A percentile compares a stretch with the other conserved stretches of the same genome.
Evolutionary conservation across 2,797 vertebrate genomes (phyloP).

Genomic region (Poeciliopsis paucimaculata): DNA sequence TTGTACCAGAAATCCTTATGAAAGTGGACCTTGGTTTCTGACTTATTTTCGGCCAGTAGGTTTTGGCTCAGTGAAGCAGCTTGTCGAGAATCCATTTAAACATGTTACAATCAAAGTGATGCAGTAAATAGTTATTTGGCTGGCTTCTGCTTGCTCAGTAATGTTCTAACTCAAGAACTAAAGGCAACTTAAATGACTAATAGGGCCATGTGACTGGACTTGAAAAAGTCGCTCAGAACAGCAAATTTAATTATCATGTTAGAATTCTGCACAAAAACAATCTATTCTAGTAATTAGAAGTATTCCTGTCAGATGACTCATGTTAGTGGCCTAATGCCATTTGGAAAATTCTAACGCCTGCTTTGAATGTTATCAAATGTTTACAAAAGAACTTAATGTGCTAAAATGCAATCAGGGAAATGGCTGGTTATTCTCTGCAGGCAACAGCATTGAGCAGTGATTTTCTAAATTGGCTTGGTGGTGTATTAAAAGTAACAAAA

Average conservation of each 20-base stretch:
- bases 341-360: constrained; percentile 67
- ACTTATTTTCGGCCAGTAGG: constrained; percentile 24
- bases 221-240: constrained; percentile 78
- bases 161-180: constrained; percentile 62
- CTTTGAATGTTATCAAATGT: constrained; percentile 84
- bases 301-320: constrained; percentile 85
- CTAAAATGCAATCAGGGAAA: constrained; percentile 75
- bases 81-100: constrained; percentile 70
- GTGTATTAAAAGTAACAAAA: constrained; percentile 38
- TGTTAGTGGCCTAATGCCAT: constrained; percentile 77
- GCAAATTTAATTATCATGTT: constrained; percentile 85
- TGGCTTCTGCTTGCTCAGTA: constrained; percentile 50
- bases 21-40: constrained; percentile 7
- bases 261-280: constrained; percentile 87
- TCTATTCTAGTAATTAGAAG: constrained; percentile 84
- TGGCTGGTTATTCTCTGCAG: constrained; percentile 45
- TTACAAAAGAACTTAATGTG: constrained; percentile 83
- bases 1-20: background rate
- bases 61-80: constrained; percentile 40
- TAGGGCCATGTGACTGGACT: constrained; percentile 80
- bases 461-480: constrained; percentile 29
- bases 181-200: constrained; percentile 74
- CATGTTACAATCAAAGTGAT: constrained; percentile 75
- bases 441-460: constrained; percentile 40
- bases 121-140: constrained; percentile 69